phyloP scores from a whole-genome alignment of 2,888 invertebrate species.

The Drosophila meridiana region DNA sequence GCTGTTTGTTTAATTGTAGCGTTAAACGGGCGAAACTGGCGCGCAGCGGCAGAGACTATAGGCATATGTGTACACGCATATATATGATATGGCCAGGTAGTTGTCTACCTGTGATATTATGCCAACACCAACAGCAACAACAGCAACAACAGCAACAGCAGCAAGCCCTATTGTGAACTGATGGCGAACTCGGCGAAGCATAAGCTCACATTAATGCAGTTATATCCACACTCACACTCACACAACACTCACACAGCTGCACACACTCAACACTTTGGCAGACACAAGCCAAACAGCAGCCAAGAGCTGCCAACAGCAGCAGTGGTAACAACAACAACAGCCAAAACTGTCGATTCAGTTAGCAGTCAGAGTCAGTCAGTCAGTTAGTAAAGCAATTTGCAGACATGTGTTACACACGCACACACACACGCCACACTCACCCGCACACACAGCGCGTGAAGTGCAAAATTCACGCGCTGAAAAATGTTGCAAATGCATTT shows the following conservation, averaged over 20 bases:
- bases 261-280: constrained; percentile 65
- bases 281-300: constrained; percentile 76
- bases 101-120: constrained; percentile 61
- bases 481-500: constrained; percentile 62
- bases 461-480: constrained; percentile 43
- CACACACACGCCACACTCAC: constrained; percentile 20
- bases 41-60: constrained; percentile 35
- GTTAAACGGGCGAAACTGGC: constrained; percentile 70
- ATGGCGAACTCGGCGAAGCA: constrained; percentile 44
- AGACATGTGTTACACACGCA: constrained; percentile 64
- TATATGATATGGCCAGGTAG: constrained; percentile 32
- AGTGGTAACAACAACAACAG: constrained; percentile 43
- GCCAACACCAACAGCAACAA: constrained; percentile 60
- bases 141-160: constrained; percentile 21
- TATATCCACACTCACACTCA: constrained; percentile 45
- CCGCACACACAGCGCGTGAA: constrained; percentile 22
- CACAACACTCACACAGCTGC: constrained; percentile 22
- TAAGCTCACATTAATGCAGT: constrained; percentile 75
- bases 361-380: constrained; percentile 57
- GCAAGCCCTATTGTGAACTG: constrained; percentile 47
- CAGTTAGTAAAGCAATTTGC: constrained; percentile 78
- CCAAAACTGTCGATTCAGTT: constrained; percentile 57
- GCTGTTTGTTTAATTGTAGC: constrained; percentile 78
- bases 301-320: constrained; percentile 43
- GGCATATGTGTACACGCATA: neutral